These are phyloP conservation scores for Amblyornis subalaris DNA, from an alignment of 2,113 vertebrate genomes.

Conservation along the genomic window DNA sequence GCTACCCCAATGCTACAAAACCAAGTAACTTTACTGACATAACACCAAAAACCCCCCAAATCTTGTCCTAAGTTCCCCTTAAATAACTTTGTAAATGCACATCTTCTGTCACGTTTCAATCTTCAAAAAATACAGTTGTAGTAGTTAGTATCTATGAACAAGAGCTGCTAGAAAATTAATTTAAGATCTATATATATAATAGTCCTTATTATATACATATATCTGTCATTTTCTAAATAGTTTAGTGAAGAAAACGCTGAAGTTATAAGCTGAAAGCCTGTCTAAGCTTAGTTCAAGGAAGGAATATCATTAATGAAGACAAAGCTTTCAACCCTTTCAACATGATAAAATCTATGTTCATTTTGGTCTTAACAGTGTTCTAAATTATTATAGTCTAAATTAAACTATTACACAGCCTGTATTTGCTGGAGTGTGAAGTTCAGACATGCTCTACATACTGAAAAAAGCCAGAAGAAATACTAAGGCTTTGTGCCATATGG, in stretches of 20 bases:
- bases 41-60: rapidly evolving
- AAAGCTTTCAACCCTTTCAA: not conserved
- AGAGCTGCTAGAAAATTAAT: not conserved
- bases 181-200: not conserved
- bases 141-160: not conserved
- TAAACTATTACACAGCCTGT: not conserved
- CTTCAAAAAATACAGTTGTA: not conserved
- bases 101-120: not conserved
- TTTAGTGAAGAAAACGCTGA: not conserved
- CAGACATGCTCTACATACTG: conserved; percentile 40
- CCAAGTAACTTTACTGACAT: not conserved
- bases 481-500: not conserved
- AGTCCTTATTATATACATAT: not conserved
- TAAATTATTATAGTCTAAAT: not conserved
- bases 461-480: conserved; percentile 22
- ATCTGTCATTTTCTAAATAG: not conserved
- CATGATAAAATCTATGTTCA: not conserved
- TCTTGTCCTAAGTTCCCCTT: not conserved
- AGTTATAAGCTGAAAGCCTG: not conserved
- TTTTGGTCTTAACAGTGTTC: not conserved
- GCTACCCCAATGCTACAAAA: not conserved
- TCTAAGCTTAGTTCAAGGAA: not conserved
- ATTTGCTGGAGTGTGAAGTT: conserved; percentile 7
- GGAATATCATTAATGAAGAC: not conserved
- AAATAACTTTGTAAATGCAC: not conserved